These are phyloP conservation scores for Aphelinus atriplicis DNA, from an alignment of 1,140 invertebrate species.

Conservation along the genomic window DNA sequence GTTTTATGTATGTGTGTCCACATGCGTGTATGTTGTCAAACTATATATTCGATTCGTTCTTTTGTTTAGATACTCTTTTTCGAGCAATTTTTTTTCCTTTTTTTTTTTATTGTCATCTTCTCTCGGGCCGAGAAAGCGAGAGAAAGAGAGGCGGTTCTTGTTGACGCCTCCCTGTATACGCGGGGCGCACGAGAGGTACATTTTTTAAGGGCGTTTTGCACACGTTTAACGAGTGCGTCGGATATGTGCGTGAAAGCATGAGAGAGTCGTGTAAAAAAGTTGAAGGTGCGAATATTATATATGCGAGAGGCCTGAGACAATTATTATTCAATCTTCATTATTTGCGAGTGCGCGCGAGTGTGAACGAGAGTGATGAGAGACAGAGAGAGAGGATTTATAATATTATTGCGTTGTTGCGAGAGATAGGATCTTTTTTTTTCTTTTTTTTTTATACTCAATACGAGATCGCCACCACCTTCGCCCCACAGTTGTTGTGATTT, in stretches of 20 bases:
- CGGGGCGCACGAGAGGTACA: neutral
- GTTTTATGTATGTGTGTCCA: too few relatives aligned
- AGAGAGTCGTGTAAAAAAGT: constrained; percentile 10
- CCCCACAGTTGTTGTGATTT: constrained; percentile 64
- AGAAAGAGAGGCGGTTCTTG: neutral
- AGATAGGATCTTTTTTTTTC: too few relatives aligned
- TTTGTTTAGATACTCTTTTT: too few relatives aligned
- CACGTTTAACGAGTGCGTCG: neutral
- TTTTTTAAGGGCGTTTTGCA: too few relatives aligned
- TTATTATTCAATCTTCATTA: too few relatives aligned
- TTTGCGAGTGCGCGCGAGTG: constrained; percentile 1
- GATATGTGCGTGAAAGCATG: neutral
- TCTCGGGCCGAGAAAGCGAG: constrained; percentile 5
- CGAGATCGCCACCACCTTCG: constrained; percentile 60
- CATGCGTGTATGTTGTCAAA: too few relatives aligned
- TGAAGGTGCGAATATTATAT: constrained; percentile 5
- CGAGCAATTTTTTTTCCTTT: too few relatives aligned
- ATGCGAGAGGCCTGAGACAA: neutral
- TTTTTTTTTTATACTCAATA: too few relatives aligned
- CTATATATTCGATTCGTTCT: too few relatives aligned
- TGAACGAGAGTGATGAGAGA: neutral
- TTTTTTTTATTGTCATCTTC: too few relatives aligned
- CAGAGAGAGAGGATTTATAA: constrained; percentile 2
- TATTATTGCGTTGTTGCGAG: neutral
- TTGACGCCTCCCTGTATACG: neutral